A percentile compares a stretch with the other conserved stretches of the same genome.
phyloP scores from a whole-genome alignment of 2,113 vertebrate genomes.

The Aegotheles bennettii region DNA sequence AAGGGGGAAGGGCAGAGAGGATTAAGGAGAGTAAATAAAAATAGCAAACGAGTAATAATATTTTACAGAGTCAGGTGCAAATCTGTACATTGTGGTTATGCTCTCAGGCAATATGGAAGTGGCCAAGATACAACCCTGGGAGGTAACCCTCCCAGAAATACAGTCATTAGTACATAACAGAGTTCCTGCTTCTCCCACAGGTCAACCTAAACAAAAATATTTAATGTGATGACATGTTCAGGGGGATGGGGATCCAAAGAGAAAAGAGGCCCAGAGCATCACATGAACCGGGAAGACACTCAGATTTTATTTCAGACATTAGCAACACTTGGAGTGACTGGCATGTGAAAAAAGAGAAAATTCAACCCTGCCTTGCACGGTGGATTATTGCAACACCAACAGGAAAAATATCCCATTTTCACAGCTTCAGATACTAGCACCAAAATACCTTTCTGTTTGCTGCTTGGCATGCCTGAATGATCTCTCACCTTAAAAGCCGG shows the following conservation, averaged over 20 bases:
- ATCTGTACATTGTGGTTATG: accelerated
- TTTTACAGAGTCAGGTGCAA: not conserved
- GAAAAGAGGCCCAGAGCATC: not conserved
- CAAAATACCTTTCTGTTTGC: not conserved
- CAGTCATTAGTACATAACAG: not conserved
- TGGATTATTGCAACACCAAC: not conserved
- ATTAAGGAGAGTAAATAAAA: not conserved
- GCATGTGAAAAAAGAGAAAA: constrained; percentile 23
- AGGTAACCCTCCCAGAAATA: not conserved
- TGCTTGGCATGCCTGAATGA: not conserved
- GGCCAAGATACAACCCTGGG: not conserved
- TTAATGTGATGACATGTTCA: constrained; percentile 4
- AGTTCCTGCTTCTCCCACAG: not conserved
- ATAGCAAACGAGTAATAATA: not conserved
- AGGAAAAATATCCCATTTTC: not conserved
- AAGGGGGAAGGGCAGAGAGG: not conserved
- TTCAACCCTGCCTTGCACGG: constrained; percentile 1
- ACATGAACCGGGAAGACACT: not conserved
- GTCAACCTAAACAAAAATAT: not conserved
- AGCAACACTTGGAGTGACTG: not conserved
- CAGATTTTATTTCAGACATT: constrained; percentile 35
- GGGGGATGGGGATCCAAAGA: not conserved
- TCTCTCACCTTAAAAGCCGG: not conserved
- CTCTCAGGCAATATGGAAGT: not conserved
- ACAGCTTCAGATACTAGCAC: not conserved